Evolutionary conservation across 1,140 invertebrate genomes (phyloP).

Genomic region (Episyrphus balteatus): DNA sequence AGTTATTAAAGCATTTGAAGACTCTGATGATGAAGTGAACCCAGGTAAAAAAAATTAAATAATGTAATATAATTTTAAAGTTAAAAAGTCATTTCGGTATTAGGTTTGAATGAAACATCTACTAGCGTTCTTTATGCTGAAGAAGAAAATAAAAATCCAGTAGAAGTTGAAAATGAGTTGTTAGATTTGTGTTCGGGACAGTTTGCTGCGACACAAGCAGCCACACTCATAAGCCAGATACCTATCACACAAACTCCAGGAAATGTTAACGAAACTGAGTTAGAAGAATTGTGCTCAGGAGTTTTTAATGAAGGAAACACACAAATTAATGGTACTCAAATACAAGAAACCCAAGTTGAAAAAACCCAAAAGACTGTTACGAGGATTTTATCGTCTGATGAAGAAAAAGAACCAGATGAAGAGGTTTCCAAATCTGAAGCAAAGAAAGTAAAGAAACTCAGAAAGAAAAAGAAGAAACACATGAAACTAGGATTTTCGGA

Average conservation of each 20-base stretch:
- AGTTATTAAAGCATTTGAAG: conserved; percentile 26
- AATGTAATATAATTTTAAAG: too few species aligned
- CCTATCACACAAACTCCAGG: conserved; percentile 19
- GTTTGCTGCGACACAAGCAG: conserved; percentile 26
- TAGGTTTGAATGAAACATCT: conserved; percentile 14
- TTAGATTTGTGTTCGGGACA: conserved; percentile 42
- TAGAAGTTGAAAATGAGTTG: conserved; percentile 40
- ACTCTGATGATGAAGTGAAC: conserved; percentile 24
- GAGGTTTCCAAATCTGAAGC: conserved; percentile 1
- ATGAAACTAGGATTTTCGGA: conserved; percentile 32
- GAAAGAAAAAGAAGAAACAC: conserved; percentile 24
- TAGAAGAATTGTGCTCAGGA: conserved; percentile 18
- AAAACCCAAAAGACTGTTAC: conserved; percentile 12
- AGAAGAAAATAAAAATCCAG: conserved; percentile 20
- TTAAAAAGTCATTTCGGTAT: conserved; percentile 13
- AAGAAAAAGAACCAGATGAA: conserved; percentile 34
- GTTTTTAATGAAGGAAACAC: conserved; percentile 20
- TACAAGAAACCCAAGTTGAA: conserved; percentile 12
- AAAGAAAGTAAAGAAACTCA: conserved; percentile 20
- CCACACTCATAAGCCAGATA: conserved; percentile 24
- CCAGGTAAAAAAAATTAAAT: too few species aligned
- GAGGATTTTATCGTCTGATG: conserved; percentile 36
- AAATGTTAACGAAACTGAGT: conserved; percentile 13
- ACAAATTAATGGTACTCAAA: conserved; percentile 4
- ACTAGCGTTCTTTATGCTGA: conserved; percentile 24